phyloP scores from a whole-genome alignment of 37 sponge, comb jelly and placozoan genomes.

The Mnemiopsis leidyi region DNA sequence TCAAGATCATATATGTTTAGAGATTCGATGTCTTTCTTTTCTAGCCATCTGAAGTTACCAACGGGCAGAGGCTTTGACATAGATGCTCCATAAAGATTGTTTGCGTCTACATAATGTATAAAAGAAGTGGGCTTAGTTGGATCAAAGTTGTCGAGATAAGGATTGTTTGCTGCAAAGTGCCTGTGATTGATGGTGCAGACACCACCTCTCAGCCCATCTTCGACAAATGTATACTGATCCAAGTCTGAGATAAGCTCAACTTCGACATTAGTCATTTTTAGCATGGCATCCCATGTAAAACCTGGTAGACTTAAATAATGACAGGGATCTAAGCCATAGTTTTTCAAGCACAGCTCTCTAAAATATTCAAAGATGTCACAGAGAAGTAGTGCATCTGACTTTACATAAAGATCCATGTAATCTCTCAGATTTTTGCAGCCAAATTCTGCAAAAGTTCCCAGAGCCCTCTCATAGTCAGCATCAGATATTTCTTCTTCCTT shows the following conservation, averaged over 20 bases:
- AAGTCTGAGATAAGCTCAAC: neutral
- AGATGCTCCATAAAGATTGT: conserved; percentile 35
- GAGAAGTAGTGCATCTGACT: neutral
- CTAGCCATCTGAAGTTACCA: neutral
- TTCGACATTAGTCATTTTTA: conserved; percentile 11
- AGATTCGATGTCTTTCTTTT: neutral
- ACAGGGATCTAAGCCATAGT: conserved; percentile 42
- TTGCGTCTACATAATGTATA: conserved; percentile 45
- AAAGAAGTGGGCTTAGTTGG: neutral
- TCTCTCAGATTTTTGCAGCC: conserved; percentile 14
- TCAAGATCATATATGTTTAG: neutral
- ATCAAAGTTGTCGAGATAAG: neutral
- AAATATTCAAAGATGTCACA: conserved; percentile 59
- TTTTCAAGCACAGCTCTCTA: neutral
- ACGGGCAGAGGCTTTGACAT: neutral
- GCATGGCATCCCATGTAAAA: conserved; percentile 65
- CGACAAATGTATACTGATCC: conserved; percentile 18
- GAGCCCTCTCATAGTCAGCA: conserved; percentile 17
- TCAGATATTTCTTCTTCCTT: conserved; percentile 17
- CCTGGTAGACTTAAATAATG: conserved; percentile 46
- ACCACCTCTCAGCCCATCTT: neutral
- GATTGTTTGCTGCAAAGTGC: neutral
- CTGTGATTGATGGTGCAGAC: conserved; percentile 27
- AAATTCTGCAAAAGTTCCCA: neutral
- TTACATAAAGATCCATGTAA: conserved; percentile 55